Conservation (phyloP, 2,113 vertebrate genomes). For the Lota lota region DNA sequence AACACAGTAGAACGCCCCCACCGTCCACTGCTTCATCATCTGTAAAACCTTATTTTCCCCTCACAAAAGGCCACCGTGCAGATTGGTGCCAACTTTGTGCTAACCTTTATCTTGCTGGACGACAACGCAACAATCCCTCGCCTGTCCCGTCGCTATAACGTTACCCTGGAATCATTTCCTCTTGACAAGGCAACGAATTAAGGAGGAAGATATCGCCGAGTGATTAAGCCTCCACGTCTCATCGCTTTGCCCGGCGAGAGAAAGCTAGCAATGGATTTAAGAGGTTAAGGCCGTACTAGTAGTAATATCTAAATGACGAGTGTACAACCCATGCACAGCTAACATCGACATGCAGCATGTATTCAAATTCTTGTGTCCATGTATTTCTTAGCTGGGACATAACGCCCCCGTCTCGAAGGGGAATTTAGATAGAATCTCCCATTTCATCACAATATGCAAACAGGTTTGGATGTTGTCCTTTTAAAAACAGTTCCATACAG, state of each 20-base stretch:
- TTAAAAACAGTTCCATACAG: too few species aligned
- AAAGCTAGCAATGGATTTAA: too few species aligned
- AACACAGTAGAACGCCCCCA: slow-evolving; percentile 20
- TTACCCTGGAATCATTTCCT: slow-evolving; percentile 31
- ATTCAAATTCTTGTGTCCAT: neutral
- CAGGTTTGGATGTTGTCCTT: neutral
- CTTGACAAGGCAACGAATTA: too few species aligned
- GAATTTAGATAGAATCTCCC: neutral
- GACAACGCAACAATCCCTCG: slow-evolving; percentile 20
- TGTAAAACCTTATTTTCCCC: slow-evolving; percentile 26
- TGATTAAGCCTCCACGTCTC: too few species aligned
- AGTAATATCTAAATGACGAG: neutral
- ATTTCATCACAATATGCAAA: neutral
- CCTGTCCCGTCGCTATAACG: slow-evolving; percentile 24
- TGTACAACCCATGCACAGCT: neutral
- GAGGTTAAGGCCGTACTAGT: too few species aligned
- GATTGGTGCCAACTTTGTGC: slow-evolving; percentile 38
- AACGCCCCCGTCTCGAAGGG: neutral
- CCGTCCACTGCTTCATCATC: slow-evolving; percentile 37
- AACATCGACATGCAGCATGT: neutral
- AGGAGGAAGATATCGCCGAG: too few species aligned
- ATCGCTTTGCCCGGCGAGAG: too few species aligned
- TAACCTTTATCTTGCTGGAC: slow-evolving; percentile 43
- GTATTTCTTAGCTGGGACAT: neutral
- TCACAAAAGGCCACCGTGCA: slow-evolving; percentile 14